Base-by-base conservation (phyloP, 2,113 vertebrate species). In the Scytalopus superciliaris region DNA sequence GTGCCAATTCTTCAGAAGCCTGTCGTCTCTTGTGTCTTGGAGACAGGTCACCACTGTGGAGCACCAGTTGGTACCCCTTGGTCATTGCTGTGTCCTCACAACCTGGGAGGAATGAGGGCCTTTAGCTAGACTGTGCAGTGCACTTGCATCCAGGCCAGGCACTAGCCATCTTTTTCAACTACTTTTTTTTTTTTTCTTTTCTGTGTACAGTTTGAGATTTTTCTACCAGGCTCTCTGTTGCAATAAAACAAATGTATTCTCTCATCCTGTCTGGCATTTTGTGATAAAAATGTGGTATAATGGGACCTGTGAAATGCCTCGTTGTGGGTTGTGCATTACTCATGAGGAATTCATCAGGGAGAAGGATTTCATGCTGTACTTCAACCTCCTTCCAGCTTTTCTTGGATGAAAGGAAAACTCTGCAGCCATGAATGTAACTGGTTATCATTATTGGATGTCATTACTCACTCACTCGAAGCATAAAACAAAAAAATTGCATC, bases 381-480 rank as follows among this genome's bases (percentile, higher is more conserved):
- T 89, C 55, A 89, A 35, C 79, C 40, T 97, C 69, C 69, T 92
- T 96, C 78, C 80, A 89, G 75, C 45, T n/a, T 87, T 93, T 82
- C 83, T 93, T 47, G 44, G 74, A 95, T 84, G 68, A 86, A 93
- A 96, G 80, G 64, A 94, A 92, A 94, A 42, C 42, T 84, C 42
- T 69, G 89, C 77, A 92, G 87, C 81, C n/a, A 3, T 81, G 94
- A 93, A 69, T 56, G 89, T 94, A 90, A 75, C 87, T 93, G 93
- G 78, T 94, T 96, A 96, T 95, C 94, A 49, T 95, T 94, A 94
- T 45, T 96, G 89, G 59, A 92, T 94, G 83, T 94, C 87, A 79
- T 95, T 96, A 93, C 84, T 92, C 82, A 80, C 93, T 96, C 77
- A 87, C 50, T 84, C n/a, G 1, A 6, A 96, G 67, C 8, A 12